phyloP scores from a whole-genome alignment of 2,797 vertebrate species.

The Otus scops region DNA sequence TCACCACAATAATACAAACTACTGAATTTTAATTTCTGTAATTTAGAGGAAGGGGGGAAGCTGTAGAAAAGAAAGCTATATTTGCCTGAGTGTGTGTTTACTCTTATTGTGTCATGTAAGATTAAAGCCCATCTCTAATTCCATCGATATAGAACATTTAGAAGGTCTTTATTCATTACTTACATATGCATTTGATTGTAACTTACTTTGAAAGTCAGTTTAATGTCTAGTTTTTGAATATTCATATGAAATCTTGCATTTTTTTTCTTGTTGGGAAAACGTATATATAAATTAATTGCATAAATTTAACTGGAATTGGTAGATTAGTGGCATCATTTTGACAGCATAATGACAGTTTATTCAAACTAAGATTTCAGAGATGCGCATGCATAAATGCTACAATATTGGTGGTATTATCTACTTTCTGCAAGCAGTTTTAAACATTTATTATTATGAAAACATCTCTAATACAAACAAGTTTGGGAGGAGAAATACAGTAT shows the following conservation, averaged over 20 bases:
- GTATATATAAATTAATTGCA: not conserved
- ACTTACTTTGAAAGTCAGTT: not conserved
- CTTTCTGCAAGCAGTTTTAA: not conserved
- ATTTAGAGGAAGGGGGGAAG: not conserved
- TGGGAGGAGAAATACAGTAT: not conserved
- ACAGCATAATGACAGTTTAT: not conserved
- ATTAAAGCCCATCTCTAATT: not conserved
- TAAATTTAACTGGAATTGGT: not conserved
- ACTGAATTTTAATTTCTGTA: not conserved
- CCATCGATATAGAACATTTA: not conserved
- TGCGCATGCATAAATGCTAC: not conserved
- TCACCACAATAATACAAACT: not conserved
- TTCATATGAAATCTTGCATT: not conserved
- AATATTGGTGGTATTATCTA: not conserved
- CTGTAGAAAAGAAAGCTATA: not conserved
- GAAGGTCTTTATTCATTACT: slow-evolving; percentile 26
- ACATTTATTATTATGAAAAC: not conserved
- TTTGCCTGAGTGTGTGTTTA: not conserved
- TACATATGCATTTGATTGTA: not conserved
- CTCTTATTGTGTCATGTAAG: not conserved
- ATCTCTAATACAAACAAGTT: not conserved
- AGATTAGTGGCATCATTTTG: not conserved
- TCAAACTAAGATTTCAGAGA: not conserved
- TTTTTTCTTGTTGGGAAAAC: not conserved
- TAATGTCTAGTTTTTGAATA: not conserved